Conservation (phyloP, 2,888 invertebrate species). For the Acanthosepion lycidas region DNA sequence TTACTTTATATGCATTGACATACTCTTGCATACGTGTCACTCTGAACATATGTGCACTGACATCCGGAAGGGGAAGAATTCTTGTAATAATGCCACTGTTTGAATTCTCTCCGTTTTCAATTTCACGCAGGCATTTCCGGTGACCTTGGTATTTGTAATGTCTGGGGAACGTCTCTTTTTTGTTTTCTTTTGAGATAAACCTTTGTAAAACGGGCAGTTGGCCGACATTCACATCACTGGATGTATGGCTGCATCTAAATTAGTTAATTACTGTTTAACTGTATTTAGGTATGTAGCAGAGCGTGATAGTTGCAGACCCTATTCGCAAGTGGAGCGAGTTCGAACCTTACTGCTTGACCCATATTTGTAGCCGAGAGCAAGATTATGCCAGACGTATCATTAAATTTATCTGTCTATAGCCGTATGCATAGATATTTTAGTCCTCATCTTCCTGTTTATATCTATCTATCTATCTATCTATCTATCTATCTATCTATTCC, state of each 20-base stretch:
- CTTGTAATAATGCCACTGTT: background rate
- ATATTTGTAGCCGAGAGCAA: too few relatives aligned
- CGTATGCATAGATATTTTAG: too few relatives aligned
- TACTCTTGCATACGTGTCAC: background rate
- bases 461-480: background rate
- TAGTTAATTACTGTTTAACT: too few relatives aligned
- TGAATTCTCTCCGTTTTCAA: background rate
- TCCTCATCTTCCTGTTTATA: background rate
- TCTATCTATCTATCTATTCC: background rate
- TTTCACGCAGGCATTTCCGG: background rate
- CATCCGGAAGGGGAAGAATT: background rate
- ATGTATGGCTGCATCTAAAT: too few relatives aligned
- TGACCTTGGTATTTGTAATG: background rate
- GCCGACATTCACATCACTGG: background rate
- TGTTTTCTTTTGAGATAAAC: background rate
- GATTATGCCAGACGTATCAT: too few relatives aligned
- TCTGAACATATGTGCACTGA: background rate
- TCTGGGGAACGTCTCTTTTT: background rate
- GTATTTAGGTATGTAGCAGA: too few relatives aligned
- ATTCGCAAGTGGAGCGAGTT: too few relatives aligned
- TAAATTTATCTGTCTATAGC: too few relatives aligned
- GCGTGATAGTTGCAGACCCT: too few relatives aligned
- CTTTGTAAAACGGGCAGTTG: background rate
- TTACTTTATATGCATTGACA: background rate
- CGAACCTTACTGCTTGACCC: too few relatives aligned